Conservation (phyloP, 2,797 vertebrate species). For the Allochrocebus solatus region DNA sequence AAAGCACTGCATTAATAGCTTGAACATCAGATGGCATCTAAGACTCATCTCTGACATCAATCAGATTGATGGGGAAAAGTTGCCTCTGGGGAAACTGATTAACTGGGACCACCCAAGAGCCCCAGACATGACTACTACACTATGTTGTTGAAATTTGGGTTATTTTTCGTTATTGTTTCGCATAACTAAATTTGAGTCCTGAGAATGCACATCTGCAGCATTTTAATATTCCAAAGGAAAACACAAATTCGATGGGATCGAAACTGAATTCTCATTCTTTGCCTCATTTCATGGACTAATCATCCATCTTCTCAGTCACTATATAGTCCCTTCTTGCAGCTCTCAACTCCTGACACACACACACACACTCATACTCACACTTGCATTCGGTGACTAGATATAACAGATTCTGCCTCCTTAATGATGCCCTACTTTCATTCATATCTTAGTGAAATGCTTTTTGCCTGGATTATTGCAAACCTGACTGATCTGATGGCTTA, state of each 20-base stretch:
- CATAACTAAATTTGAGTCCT: background rate
- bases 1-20: no score
- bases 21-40: background rate
- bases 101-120: background rate
- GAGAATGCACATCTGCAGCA: background rate
- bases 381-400: background rate
- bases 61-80: no score
- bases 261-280: background rate
- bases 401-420: background rate
- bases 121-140: background rate
- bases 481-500: background rate
- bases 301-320: background rate
- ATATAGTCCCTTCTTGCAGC: background rate
- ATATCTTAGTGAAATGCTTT: background rate
- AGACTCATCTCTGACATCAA: background rate
- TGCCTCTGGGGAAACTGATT: background rate
- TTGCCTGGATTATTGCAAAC: background rate
- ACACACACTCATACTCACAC: background rate
- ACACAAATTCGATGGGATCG: background rate
- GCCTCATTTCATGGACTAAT: background rate
- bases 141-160: background rate
- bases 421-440: background rate
- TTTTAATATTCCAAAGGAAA: background rate
- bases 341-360: background rate
- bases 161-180: background rate